Base-by-base conservation (phyloP, 2,797 vertebrate genomes). In the Cossypha heuglini region DNA sequence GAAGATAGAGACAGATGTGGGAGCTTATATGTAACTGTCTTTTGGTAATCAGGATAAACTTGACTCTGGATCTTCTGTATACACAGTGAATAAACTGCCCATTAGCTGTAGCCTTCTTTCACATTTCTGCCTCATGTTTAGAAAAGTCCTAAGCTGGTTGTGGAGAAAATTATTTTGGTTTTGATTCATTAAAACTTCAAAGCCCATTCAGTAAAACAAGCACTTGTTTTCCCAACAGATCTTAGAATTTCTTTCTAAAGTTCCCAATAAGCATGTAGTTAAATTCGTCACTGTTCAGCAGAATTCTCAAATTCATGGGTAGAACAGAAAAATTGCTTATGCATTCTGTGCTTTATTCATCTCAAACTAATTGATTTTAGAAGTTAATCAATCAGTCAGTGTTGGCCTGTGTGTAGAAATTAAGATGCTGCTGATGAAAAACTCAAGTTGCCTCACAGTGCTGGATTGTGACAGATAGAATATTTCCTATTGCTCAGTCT, bases 401-500 rank as follows among this genome's bases (percentile, higher is more conserved):
- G 45, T 20, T 78, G 31, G 37, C 6, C 45, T 52, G 25, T 31
- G 15, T 83, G 22, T 46, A 51, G 71, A 87, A 86, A 62, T 42
- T 62, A 66, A 45, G 35, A 61, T 72, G 43, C 21, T 64, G 64
- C 55, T 54, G 64, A 17, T 51, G 52, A 89, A 93, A 89, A 94
- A 9, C 13, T 72, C 6, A 54, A 2, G 68, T 75, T 61, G 77
- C 5, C 38, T 86, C 24, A 4, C 19, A 83, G 18, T 51, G 43
- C 16, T 69, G 43, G 13, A 5, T 62, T 86, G 20, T 81, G 55
- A 73, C 54, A 72, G 66, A 90, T 48, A 66, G 64, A 91, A 66
- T 86, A 59, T 90, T 96, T 96, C 88, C 87, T 90, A 86, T 75
- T 63, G 55, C 21, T 89, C 31, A 52, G 75, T 84, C 55, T 81